Conservation (phyloP, 2,888 invertebrate genomes). For the Cosmorhoe ocellata region DNA sequence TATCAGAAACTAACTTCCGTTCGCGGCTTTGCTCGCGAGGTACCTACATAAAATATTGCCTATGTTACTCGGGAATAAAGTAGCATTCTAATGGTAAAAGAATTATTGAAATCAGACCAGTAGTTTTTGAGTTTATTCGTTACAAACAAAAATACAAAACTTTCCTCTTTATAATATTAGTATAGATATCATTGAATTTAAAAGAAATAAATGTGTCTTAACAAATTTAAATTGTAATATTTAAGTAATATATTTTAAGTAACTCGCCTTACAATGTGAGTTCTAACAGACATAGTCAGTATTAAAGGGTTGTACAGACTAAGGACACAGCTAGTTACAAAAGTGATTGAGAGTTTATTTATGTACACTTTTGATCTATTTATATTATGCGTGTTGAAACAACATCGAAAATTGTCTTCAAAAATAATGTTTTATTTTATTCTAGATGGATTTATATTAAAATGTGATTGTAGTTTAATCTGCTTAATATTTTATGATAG, state of each 20-base stretch:
- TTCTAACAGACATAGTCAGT: constrained; percentile 15
- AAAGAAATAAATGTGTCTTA: constrained; percentile 4
- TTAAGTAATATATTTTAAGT: constrained; percentile 1
- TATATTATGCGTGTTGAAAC: not conserved
- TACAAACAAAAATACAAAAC: no score
- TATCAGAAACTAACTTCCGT: no score
- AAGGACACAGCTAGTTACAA: not conserved
- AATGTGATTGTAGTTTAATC: constrained; percentile 20
- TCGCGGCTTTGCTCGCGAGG: no score
- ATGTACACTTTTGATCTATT: not conserved
- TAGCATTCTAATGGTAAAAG: no score
- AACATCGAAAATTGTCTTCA: constrained; percentile 17
- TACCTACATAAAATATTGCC: no score
- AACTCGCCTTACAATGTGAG: not conserved
- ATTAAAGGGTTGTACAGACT: constrained; percentile 15
- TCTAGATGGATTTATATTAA: constrained; percentile 1
- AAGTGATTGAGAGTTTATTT: not conserved
- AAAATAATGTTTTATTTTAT: not conserved
- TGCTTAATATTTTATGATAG: no score
- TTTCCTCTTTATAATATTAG: not conserved
- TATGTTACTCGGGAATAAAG: no score
- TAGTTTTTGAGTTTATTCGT: no score
- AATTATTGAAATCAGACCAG: no score
- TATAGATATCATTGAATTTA: no score
- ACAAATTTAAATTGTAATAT: constrained; percentile 1